These are phyloP conservation scores for Zoanthus sociatus DNA, from an alignment of 92 coral and sea anemone species.

Conservation along the genomic window DNA sequence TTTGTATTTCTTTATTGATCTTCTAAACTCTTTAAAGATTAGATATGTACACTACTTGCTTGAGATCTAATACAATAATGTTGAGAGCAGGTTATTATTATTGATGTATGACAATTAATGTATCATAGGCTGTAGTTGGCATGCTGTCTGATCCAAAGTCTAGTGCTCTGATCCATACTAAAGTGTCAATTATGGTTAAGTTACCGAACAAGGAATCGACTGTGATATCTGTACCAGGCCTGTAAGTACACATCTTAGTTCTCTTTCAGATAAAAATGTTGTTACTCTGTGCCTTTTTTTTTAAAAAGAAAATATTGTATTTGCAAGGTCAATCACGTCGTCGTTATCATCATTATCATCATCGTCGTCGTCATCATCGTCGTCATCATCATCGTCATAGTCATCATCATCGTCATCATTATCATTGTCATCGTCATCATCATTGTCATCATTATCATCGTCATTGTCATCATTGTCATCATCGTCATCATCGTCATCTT, in stretches of 20 bases:
- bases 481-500: too few species aligned
- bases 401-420: too few species aligned
- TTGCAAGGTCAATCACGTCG: too few species aligned
- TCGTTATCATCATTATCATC: too few species aligned
- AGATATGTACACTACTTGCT: neutral
- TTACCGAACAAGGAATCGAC: slow-evolving; percentile 88
- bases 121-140: slow-evolving; percentile 47
- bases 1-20: neutral
- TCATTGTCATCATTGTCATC: too few species aligned
- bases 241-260: slow-evolving; percentile 61
- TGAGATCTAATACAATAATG: neutral
- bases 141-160: slow-evolving; percentile 74
- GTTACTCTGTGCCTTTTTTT: too few species aligned
- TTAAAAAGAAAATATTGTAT: too few species aligned
- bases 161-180: slow-evolving; percentile 61
- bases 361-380: too few species aligned
- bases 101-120: neutral
- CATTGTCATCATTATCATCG: too few species aligned
- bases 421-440: too few species aligned
- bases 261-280: too few species aligned
- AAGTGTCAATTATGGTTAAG: slow-evolving; percentile 81
- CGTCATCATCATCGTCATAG: too few species aligned
- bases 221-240: slow-evolving; percentile 85
- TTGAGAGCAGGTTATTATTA: neutral
- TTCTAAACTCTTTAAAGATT: neutral